phyloP scores from a whole-genome alignment of 2,797 vertebrate genomes.

The Adelosebastes latens region DNA sequence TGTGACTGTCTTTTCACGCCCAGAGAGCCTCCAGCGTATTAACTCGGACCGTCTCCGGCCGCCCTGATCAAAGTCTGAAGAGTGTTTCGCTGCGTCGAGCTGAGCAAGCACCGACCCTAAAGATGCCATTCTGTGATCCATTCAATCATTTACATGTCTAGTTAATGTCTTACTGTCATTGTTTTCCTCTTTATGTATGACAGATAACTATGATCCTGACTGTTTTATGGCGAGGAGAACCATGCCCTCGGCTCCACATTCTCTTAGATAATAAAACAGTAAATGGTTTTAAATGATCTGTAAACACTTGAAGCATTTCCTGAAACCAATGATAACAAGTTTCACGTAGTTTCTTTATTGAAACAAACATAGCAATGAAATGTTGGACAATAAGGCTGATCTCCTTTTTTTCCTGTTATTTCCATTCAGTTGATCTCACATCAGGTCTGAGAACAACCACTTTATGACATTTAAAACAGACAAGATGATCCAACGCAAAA shows the following conservation, averaged over 20 bases:
- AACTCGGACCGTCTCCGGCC: constrained; percentile 29
- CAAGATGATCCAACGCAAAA: constrained; percentile 41
- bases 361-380: constrained; percentile 62
- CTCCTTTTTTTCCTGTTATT: neutral
- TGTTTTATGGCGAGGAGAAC: constrained; percentile 44
- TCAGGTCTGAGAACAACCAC: constrained; percentile 29
- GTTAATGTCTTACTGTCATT: constrained; percentile 83
- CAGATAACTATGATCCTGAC: constrained; percentile 30
- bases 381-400: constrained; percentile 19
- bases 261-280: constrained; percentile 50
- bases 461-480: constrained; percentile 41
- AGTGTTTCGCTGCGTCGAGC: constrained; percentile 42
- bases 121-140: constrained; percentile 45
- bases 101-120: constrained; percentile 32
- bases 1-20: constrained; percentile 37
- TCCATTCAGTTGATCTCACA: constrained; percentile 23
- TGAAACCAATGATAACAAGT: constrained; percentile 39
- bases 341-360: constrained; percentile 72
- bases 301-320: constrained; percentile 5
- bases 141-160: constrained; percentile 77
- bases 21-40: neutral
- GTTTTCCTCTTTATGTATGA: constrained; percentile 21
- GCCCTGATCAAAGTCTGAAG: constrained; percentile 82
- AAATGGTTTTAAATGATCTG: constrained; percentile 40
- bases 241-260: constrained; percentile 41